phyloP scores from a whole-genome alignment of 2,888 invertebrate genomes.

The Cosmia trapezina region DNA sequence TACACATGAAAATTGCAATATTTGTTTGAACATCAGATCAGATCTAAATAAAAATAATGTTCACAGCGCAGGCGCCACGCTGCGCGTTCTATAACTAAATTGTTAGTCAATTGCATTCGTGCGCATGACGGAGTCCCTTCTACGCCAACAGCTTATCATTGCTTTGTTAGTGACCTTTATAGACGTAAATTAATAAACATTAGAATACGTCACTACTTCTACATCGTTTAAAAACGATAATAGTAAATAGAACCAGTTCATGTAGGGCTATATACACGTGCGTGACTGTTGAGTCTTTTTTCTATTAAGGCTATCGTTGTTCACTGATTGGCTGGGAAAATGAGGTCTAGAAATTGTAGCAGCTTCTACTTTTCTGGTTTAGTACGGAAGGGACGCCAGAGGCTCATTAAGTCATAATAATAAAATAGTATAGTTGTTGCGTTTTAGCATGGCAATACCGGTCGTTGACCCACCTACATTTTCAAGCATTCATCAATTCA shows the following conservation, averaged over 20 bases:
- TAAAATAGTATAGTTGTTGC: background rate
- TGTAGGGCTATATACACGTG: background rate
- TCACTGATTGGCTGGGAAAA: conserved; percentile 3
- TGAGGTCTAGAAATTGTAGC: background rate
- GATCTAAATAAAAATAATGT: conserved; percentile 25
- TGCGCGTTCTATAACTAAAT: conserved; percentile 66
- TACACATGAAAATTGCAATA: background rate
- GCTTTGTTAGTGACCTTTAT: conserved; percentile 61
- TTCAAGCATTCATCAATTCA: background rate
- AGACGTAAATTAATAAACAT: conserved; percentile 26
- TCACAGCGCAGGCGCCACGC: conserved; percentile 27
- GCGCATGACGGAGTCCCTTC: conserved; percentile 45
- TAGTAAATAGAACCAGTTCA: conserved; percentile 4
- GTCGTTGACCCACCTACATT: background rate
- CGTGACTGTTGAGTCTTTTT: conserved; percentile 12
- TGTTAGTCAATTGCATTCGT: conserved; percentile 49
- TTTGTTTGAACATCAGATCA: background rate
- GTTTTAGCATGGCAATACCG: background rate
- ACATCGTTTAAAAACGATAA: conserved; percentile 4
- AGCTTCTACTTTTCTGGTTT: background rate
- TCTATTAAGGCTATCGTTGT: conserved; percentile 4
- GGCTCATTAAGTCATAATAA: background rate
- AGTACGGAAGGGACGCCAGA: background rate
- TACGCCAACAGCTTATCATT: conserved; percentile 31
- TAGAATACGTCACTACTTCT: conserved; percentile 34